Conservation (phyloP, 2,888 invertebrate species). For the Anorthoa munda region DNA sequence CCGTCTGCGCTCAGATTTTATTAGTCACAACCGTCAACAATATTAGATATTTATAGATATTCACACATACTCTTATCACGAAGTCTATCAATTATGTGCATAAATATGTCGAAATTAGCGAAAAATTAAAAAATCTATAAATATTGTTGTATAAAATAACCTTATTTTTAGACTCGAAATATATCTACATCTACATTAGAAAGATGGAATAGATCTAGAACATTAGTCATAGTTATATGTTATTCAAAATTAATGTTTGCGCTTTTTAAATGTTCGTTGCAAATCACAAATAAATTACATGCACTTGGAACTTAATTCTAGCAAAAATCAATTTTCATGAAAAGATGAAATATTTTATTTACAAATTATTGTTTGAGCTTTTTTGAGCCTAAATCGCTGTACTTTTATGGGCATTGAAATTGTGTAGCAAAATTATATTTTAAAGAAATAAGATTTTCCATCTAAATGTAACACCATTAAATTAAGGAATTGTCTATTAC, state of each 20-base stretch:
- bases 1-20: slow-evolving; percentile 24
- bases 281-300: slow-evolving; percentile 52
- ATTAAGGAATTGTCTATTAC: slow-evolving; percentile 54
- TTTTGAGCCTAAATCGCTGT: slow-evolving; percentile 42
- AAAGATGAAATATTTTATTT: slow-evolving; percentile 8
- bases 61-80: slow-evolving; percentile 43
- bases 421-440: slow-evolving; percentile 51
- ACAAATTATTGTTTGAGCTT: slow-evolving; percentile 47
- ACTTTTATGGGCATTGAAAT: slow-evolving; percentile 39
- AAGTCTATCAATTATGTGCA: slow-evolving; percentile 47
- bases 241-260: slow-evolving; percentile 66
- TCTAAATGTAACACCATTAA: slow-evolving; percentile 43
- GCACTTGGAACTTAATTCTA: slow-evolving; percentile 58
- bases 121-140: slow-evolving; percentile 14
- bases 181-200: slow-evolving; percentile 82
- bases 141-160: slow-evolving; percentile 79
- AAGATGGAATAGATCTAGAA: slow-evolving; percentile 72
- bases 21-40: slow-evolving; percentile 74
- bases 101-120: slow-evolving; percentile 34
- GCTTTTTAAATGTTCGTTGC: slow-evolving; percentile 78
- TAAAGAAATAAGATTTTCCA: slow-evolving; percentile 39
- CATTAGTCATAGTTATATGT: slow-evolving; percentile 55
- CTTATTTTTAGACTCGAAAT: slow-evolving; percentile 86
- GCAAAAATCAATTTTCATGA: neutral
- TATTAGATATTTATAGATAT: slow-evolving; percentile 75